Percentiles rank a stretch among this genome's conserved stretches.
Evolutionary conservation across 2,113 vertebrate species (phyloP).

Genomic region (Irena cyanogastra): DNA sequence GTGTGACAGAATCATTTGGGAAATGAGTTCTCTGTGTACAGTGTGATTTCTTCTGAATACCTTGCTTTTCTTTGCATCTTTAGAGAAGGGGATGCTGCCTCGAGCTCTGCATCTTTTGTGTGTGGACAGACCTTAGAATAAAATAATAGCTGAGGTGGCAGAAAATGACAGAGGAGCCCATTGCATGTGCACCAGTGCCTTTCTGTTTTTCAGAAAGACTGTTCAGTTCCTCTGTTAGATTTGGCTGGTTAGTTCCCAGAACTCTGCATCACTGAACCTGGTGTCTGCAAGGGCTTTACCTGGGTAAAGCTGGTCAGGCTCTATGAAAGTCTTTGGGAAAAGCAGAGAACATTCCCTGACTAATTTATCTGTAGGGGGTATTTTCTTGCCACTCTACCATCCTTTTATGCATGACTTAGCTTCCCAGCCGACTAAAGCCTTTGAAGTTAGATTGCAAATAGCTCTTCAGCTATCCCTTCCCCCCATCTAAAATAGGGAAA

Average conservation of each 20-base stretch:
- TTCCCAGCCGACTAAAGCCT: slow-evolving; percentile 45
- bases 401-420: slow-evolving; percentile 65
- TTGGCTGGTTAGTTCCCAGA: slow-evolving; percentile 19
- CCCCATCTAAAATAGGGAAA: slow-evolving; percentile 11
- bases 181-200: background rate
- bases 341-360: slow-evolving; percentile 45
- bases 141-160: background rate
- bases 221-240: background rate
- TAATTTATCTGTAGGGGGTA: slow-evolving; percentile 58
- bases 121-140: background rate
- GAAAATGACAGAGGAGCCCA: background rate
- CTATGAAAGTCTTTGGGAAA: slow-evolving; percentile 9
- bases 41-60: background rate
- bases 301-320: slow-evolving; percentile 15
- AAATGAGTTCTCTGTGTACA: background rate
- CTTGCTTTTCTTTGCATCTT: background rate
- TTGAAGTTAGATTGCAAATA: slow-evolving; percentile 58
- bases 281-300: slow-evolving; percentile 41
- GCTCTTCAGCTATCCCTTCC: slow-evolving; percentile 15
- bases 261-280: slow-evolving; percentile 12
- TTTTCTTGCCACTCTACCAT: slow-evolving; percentile 58
- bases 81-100: background rate
- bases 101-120: background rate
- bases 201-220: background rate
- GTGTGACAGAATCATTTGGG: background rate